Evolutionary conservation across 2,113 vertebrate species (phyloP), one percentile per base, ranked within the genome.

Genomic region (Forbesichthys agassizii): DNA sequence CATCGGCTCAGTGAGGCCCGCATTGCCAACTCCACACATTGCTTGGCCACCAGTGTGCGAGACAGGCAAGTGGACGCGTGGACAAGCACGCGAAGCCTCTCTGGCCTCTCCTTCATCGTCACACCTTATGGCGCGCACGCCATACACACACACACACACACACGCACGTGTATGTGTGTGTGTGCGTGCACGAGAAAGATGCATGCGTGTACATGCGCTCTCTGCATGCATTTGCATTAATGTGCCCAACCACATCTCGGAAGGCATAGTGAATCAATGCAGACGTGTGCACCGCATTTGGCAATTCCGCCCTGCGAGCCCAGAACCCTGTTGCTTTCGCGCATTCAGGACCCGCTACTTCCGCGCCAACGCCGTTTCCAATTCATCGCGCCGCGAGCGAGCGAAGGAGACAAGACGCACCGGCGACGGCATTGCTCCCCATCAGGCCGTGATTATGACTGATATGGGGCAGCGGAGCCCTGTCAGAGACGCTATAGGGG

Each of bases 141-240:
- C 27, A 27, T 3, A 20, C 20, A 20, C 20, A 20, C 20, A 20
- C 36, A 42, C 36, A 14, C 14, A 5, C 4, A 20, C 36, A 42
- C 36, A 14, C 14, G 0, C 4, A 14, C 14, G 9, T 52, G 7
- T 13, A 3, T 11, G 49, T 52, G 49, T 8, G 49, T 52, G 49
- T 52, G 9, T 52, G 49, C 14, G 49, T 20, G 11, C 36, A 42
- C 36, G 36, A 8, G 36, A 42, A 42, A 42, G 36, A 42, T 42
- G 36, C 7, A 12, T 47, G 69, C 27, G 27, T 27, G 27, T 46
- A 75, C 79, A 83, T 75, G 75, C 79, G 74, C 64, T 64, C 64
- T 13, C n/a, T 59, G 78, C 78, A 81, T 77, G 49, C 49, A 89
- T 87, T 85, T 81, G 83, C 83, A 90, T 86, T 71, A 81, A 84